These are phyloP conservation scores for Pantelozetes paolii DNA, from an alignment of 2,888 invertebrate species.

Conservation along the genomic window DNA sequence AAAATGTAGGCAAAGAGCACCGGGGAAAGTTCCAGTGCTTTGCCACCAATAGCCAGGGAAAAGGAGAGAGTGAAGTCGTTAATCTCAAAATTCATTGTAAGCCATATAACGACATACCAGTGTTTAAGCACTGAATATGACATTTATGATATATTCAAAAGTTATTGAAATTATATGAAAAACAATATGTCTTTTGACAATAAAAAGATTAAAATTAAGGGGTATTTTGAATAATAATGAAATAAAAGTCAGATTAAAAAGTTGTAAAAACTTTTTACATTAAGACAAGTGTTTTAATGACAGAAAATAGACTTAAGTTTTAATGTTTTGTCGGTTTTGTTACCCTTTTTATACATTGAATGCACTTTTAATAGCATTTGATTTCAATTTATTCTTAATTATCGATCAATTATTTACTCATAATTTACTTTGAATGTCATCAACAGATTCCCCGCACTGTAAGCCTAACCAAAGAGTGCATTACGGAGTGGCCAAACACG, in stretches of 20 bases:
- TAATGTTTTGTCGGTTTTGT: slow-evolving; percentile 8
- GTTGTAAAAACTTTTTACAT: background rate
- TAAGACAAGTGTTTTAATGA: background rate
- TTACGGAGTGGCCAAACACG: slow-evolving; percentile 48
- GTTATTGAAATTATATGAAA: background rate
- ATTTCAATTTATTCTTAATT: background rate
- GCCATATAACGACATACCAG: slow-evolving; percentile 54
- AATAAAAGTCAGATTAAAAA: background rate
- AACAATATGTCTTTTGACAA: background rate
- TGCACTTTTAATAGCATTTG: background rate
- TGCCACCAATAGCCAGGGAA: slow-evolving; percentile 45
- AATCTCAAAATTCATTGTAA: slow-evolving; percentile 79
- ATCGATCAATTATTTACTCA: background rate
- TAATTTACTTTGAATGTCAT: background rate
- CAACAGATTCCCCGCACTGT: slow-evolving; percentile 48
- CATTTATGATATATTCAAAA: background rate
- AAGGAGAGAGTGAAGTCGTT: slow-evolving; percentile 55
- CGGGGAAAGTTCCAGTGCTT: slow-evolving; percentile 46
- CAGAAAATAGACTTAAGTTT: background rate
- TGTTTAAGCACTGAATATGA: background rate
- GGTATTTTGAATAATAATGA: background rate
- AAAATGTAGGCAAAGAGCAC: slow-evolving; percentile 45
- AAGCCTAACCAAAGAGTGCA: slow-evolving; percentile 45
- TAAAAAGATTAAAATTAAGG: background rate
- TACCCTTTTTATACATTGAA: slow-evolving; percentile 2